Base-by-base conservation (phyloP, 2,888 invertebrate species). In the Lapara coniferarum region DNA sequence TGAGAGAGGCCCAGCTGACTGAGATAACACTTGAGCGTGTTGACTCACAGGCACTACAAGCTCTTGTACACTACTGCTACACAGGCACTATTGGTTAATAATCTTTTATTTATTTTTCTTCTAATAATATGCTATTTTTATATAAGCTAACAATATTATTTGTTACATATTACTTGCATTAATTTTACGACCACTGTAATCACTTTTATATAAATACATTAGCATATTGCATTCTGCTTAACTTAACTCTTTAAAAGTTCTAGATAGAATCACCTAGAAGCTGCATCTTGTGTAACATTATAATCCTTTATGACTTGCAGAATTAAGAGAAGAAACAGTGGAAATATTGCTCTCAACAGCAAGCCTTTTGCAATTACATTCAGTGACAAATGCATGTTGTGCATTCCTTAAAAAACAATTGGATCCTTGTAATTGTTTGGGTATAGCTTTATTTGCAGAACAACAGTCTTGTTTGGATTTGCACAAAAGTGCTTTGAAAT, bases 341-440 rank as follows among this genome's bases (percentile, higher is more conserved):
- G 98, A 99, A 89, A 96, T 96, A 14, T 93, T 98, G 63, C 90
- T 99, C 76, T 96, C 97, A 51, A 98, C 98, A 53, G 97, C 98
- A 10, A 97, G 98, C 87, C 94, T 98, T 69, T 95, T 99, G 72
- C 98, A 98, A 89, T 92, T 99, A 67, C 95, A 95, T 79, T 96
- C 97, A 77, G 98, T 98, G 55, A 97, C 97, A 57, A 97, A 96
- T 78, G 98, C 98, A 51, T 98, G 98, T 85, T 98, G 98, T 82
- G 95, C 96, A 81, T 99, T 98, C 89, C 94, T 99, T 69, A 96
- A 96, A 81, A 97, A 97, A 81, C 98, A 98, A 87, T 94, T 98
- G 69, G 97, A 98, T 89, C 98, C 98, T 0, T 98, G 98, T 81
- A 99, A 99, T 89, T 98, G 98, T 90, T 95, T 99, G 75, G 98